These are phyloP conservation scores for Lepus americanus DNA, from an alignment of 2,113 vertebrate species.

Conservation along the genomic window DNA sequence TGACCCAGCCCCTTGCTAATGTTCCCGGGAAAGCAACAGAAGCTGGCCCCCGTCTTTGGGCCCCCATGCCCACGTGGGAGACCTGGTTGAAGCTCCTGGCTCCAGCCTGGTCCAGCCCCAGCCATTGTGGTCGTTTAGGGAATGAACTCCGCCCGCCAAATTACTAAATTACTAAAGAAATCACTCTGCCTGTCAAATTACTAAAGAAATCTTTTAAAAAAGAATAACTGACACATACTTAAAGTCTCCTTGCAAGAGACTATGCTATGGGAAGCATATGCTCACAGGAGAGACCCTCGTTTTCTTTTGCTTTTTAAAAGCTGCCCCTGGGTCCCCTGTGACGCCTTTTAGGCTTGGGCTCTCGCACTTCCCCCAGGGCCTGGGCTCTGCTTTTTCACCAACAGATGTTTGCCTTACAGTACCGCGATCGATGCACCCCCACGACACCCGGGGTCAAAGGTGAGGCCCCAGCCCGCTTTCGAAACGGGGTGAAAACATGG, in stretches of 20 bases:
- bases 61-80: too few relatives aligned
- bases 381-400: not conserved
- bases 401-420: not conserved
- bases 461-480: not conserved
- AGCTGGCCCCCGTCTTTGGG: too few relatives aligned
- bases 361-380: accelerated
- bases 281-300: not conserved
- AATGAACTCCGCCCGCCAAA: too few relatives aligned
- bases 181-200: too few relatives aligned
- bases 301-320: not conserved
- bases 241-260: not conserved
- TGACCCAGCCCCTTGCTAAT: too few relatives aligned
- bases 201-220: too few relatives aligned
- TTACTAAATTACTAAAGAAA: too few relatives aligned
- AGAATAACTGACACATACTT: not conserved
- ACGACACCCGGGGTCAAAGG: not conserved
- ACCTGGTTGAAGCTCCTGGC: too few relatives aligned
- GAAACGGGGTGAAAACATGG: not conserved
- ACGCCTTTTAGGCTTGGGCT: not conserved
- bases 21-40: too few relatives aligned
- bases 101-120: too few relatives aligned
- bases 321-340: too few relatives aligned
- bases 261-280: not conserved
- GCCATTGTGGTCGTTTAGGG: too few relatives aligned
- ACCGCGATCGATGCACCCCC: not conserved